These are phyloP conservation scores for Sabatieria punctata DNA, from an alignment of 2,888 invertebrate genomes.

Conservation along the genomic window DNA sequence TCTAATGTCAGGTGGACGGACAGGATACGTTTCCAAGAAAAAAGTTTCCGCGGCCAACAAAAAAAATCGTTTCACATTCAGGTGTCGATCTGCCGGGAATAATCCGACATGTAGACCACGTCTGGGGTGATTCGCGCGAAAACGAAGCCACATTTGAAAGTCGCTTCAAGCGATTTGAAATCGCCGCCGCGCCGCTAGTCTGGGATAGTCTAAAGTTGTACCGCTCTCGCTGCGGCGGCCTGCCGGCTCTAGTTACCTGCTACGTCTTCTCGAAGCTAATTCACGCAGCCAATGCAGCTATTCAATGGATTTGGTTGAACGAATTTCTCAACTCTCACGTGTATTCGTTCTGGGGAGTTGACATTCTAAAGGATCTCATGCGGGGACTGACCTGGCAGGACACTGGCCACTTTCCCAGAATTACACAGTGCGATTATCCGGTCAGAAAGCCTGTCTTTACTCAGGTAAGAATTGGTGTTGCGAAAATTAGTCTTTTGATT, in stretches of 20 bases:
- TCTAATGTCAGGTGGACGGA: too few relatives aligned
- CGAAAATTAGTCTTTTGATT: too few relatives aligned
- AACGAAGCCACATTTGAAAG: conserved; percentile 14
- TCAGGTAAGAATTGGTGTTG: too few relatives aligned
- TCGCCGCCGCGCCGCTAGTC: conserved; percentile 21
- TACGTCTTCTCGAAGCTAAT: conserved; percentile 21
- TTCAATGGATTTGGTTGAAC: conserved; percentile 23
- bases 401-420: conserved; percentile 1
- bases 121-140: conserved; percentile 17
- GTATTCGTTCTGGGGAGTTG: conserved; percentile 22
- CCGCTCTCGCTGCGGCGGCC: conserved; percentile 16
- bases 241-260: conserved; percentile 18
- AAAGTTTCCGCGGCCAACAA: too few relatives aligned
- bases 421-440: too few relatives aligned
- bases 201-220: conserved; percentile 27
- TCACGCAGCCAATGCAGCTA: conserved; percentile 21
- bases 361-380: conserved; percentile 20
- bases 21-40: too few relatives aligned
- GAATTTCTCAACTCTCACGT: conserved; percentile 20
- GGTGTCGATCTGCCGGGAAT: conserved; percentile 19
- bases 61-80: too few relatives aligned
- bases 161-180: conserved; percentile 16
- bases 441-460: too few relatives aligned
- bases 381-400: conserved; percentile 24
- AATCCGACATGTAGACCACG: conserved; percentile 20